A percentile compares a stretch with the other conserved stretches of the same genome.
These are phyloP conservation scores for Tuta absoluta DNA, from an alignment of 2,888 invertebrate genomes.

Conservation along the genomic window DNA sequence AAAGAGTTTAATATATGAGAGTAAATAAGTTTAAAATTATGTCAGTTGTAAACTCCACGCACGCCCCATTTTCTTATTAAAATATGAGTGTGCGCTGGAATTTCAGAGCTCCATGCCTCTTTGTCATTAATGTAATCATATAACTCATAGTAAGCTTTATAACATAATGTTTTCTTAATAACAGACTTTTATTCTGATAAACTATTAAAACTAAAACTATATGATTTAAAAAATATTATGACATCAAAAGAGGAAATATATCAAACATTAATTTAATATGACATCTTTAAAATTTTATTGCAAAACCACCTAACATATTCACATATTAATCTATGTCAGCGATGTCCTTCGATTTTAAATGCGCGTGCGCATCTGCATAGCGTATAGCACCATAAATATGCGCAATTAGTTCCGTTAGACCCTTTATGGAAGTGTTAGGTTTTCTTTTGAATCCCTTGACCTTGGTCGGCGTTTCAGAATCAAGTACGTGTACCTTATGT, in stretches of 20 bases:
- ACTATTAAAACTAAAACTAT: too few relatives aligned
- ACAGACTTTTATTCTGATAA: too few relatives aligned
- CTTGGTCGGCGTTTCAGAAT: conserved; percentile 8
- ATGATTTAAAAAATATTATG: neutral
- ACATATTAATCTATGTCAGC: conserved; percentile 14
- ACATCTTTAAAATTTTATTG: neutral
- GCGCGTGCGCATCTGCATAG: conserved; percentile 12
- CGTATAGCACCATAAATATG: conserved; percentile 7
- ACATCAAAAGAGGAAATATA: conserved; percentile 1
- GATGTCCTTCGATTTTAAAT: conserved; percentile 10
- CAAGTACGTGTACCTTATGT: neutral
- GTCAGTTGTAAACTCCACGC: too few relatives aligned
- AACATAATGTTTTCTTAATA: too few relatives aligned
- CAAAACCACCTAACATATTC: conserved; percentile 20
- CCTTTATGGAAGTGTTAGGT: conserved; percentile 12
- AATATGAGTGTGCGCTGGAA: too few relatives aligned
- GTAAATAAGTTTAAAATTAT: too few relatives aligned
- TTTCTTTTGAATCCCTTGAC: neutral
- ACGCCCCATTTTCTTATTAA: too few relatives aligned
- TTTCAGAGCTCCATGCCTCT: too few relatives aligned
- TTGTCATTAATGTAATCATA: too few relatives aligned
- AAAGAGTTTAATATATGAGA: too few relatives aligned
- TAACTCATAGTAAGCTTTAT: too few relatives aligned
- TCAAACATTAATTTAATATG: neutral
- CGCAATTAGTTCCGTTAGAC: conserved; percentile 13